Conservation (phyloP, 2,888 invertebrate genomes). For the Eulithis testata region DNA sequence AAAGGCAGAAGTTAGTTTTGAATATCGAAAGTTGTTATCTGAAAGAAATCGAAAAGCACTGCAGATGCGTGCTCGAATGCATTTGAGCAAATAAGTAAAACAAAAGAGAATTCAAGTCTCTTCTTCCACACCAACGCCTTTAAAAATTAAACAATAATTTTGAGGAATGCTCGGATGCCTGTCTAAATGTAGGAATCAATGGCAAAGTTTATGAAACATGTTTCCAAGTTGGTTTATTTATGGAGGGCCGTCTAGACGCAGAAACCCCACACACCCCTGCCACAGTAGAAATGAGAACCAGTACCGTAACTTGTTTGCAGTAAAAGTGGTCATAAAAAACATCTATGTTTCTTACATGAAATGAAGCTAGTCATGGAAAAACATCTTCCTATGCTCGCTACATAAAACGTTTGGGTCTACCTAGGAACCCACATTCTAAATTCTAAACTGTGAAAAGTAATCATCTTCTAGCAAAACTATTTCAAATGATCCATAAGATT, state of each 20-base stretch:
- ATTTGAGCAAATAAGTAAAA: slow-evolving; percentile 5
- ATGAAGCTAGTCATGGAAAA: too few relatives aligned
- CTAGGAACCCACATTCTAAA: too few relatives aligned
- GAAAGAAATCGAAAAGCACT: slow-evolving; percentile 1
- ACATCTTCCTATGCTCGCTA: too few relatives aligned
- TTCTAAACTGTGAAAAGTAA: too few relatives aligned
- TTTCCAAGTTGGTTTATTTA: slow-evolving; percentile 35
- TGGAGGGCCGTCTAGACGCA: slow-evolving; percentile 32
- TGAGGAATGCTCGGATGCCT: slow-evolving; percentile 15
- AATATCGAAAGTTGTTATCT: neutral
- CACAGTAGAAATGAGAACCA: slow-evolving; percentile 12
- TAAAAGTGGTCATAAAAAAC: too few relatives aligned
- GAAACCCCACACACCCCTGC: slow-evolving; percentile 26
- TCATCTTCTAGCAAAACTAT: too few relatives aligned
- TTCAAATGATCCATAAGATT: too few relatives aligned
- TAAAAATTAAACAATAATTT: slow-evolving; percentile 24
- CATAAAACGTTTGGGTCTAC: too few relatives aligned
- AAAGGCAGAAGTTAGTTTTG: too few relatives aligned
- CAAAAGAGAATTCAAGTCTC: neutral
- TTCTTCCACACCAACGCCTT: slow-evolving; percentile 7
- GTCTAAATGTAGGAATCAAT: slow-evolving; percentile 34
- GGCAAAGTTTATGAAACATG: slow-evolving; percentile 37
- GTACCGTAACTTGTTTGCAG: neutral
- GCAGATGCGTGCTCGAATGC: neutral
- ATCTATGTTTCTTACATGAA: too few relatives aligned